Evolutionary conservation across 2,113 vertebrate species (phyloP), one percentile per base, ranked within the genome.

Genomic region (Microcebus murinus): DNA sequence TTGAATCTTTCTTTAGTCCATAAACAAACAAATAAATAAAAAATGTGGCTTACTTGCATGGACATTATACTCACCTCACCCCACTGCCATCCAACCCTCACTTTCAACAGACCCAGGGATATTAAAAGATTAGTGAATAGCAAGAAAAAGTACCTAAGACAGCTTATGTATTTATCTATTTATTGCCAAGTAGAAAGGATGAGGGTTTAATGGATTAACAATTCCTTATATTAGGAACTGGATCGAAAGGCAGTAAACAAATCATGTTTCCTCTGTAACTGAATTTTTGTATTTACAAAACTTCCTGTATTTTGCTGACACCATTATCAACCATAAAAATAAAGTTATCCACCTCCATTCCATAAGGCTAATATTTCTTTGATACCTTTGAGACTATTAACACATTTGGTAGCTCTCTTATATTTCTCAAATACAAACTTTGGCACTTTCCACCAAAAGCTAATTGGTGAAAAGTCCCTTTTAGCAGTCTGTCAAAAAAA

Each of bases 311-410:
- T 97, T 98, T 97, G 15, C 45, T 97, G 96, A 95, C 42, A 93
- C 18, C 50, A 55, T 92, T 90, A 96, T 94, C 95, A 95, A 79
- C 21, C 65, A 67, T 90, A 89, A 97, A 96, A 97, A 96, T 96
- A 96, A 98, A 96, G 71, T 42, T 92, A 96, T 96, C 77, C 83
- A 96, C 77, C 94, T 29, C 36, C 71, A 71, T 74, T 57, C 90
- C 97, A 97, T 97, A 90, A 97, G 95, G 63, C 67, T 92, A 92
- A 91, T 97, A 59, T 91, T 85, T 63, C 39, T 86, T 94, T 18
- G 80, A 97, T 97, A 97, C 42, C 50, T 96, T 95, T 91, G 76
- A 97, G 89, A 98, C 48, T 95, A 57, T 91, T 88, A 70, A 90
- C 76, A 96, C 55, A 91, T 97, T 97, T 97, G 70, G 8, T 81